phyloP scores from a whole-genome alignment of 2,797 vertebrate genomes.

The Pangasius mekongensis region DNA sequence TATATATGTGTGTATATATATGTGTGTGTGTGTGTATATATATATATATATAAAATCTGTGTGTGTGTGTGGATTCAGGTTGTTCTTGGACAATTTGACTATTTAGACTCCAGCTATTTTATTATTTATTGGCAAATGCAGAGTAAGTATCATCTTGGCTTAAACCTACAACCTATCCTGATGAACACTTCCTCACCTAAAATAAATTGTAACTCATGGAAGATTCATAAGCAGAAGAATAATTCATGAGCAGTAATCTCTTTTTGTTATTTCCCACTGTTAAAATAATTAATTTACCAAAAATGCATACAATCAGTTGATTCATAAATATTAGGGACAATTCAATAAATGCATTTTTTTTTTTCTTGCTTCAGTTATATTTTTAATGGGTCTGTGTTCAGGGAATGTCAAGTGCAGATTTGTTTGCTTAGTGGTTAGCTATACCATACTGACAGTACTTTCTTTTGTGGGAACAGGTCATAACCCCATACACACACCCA shows the following conservation, averaged over 20 bases:
- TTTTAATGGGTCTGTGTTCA: background rate
- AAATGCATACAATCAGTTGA: background rate
- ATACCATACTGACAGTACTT: slow-evolving; percentile 4
- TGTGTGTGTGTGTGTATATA: too few relatives aligned
- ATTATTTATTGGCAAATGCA: background rate
- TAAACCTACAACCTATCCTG: background rate
- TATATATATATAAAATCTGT: too few relatives aligned
- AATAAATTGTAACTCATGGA: background rate
- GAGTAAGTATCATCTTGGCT: background rate
- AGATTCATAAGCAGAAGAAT: background rate
- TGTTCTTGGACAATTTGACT: background rate
- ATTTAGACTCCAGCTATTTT: background rate
- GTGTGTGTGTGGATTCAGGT: background rate
- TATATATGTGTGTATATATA: too few relatives aligned
- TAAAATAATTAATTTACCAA: background rate
- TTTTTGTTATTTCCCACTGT: background rate
- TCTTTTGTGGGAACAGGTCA: slow-evolving; percentile 13
- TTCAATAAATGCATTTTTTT: background rate
- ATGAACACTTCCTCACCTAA: background rate
- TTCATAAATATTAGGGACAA: background rate
- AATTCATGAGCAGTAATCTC: background rate
- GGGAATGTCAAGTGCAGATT: background rate
- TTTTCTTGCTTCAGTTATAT: background rate
- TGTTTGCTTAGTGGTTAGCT: background rate
- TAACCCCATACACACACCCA: slow-evolving; percentile 4